Conservation (phyloP, 2,797 vertebrate genomes). For the Apogon hyalosoma region DNA sequence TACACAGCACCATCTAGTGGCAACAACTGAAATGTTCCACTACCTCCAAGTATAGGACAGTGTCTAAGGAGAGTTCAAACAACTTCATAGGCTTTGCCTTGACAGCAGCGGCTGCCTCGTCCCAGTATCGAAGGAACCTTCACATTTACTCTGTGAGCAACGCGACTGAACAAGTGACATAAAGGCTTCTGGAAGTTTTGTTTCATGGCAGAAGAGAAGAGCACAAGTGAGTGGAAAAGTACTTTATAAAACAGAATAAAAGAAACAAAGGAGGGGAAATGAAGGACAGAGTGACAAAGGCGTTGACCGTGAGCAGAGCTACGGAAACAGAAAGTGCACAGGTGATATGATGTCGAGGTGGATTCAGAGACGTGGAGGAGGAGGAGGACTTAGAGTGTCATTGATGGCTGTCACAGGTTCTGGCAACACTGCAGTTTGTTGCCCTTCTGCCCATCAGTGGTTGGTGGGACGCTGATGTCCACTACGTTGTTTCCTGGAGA, state of each 20-base stretch:
- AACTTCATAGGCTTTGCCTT: slow-evolving; percentile 49
- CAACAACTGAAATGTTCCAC: slow-evolving; percentile 63
- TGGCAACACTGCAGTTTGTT: slow-evolving; percentile 98
- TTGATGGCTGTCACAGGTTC: slow-evolving; percentile 89
- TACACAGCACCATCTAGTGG: slow-evolving; percentile 82
- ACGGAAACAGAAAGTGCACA: slow-evolving; percentile 65
- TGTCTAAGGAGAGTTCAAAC: slow-evolving; percentile 41
- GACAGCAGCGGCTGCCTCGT: slow-evolving; percentile 35
- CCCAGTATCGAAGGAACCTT: slow-evolving; percentile 62
- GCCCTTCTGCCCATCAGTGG: slow-evolving; percentile 93
- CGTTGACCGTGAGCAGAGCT: slow-evolving; percentile 56
- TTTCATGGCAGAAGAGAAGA: slow-evolving; percentile 71
- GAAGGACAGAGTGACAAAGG: slow-evolving; percentile 33
- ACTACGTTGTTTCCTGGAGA: slow-evolving; percentile 96
- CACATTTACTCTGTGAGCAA: slow-evolving; percentile 48
- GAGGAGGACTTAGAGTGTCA: slow-evolving; percentile 61
- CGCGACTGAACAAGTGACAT: slow-evolving; percentile 55
- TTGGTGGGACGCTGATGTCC: slow-evolving; percentile 96
- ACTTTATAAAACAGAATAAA: slow-evolving; percentile 57
- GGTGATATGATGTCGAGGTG: slow-evolving; percentile 47
- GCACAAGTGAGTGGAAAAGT: slow-evolving; percentile 70
- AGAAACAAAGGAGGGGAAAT: slow-evolving; percentile 10
- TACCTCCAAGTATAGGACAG: slow-evolving; percentile 31
- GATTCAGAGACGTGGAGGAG: slow-evolving; percentile 10
- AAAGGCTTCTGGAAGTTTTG: slow-evolving; percentile 69